Conservation (phyloP, 2,888 invertebrate genomes). For the Hyposoter dolosus region DNA sequence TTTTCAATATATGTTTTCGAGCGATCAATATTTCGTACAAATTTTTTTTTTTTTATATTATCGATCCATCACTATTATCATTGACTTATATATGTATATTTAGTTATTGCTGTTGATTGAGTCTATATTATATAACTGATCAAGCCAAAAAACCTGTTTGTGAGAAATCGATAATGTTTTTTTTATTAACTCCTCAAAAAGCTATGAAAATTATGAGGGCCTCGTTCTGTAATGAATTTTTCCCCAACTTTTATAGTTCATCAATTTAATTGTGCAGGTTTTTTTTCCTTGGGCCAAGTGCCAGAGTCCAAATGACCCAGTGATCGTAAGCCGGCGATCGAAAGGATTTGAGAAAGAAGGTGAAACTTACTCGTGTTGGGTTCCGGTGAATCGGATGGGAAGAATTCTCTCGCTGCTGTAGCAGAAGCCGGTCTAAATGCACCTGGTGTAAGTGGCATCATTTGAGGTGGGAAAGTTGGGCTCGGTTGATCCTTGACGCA, state of each 20-base stretch:
- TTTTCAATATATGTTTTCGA: neutral
- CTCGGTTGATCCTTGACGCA: slow-evolving; percentile 83
- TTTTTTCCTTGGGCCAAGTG: neutral
- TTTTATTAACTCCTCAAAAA: neutral
- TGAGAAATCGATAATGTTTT: neutral
- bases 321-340: neutral
- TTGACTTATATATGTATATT: neutral
- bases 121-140: neutral
- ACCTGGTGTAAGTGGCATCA: slow-evolving; percentile 83
- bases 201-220: neutral
- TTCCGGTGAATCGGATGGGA: slow-evolving; percentile 92
- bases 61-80: neutral
- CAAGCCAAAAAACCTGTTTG: neutral
- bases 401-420: slow-evolving; percentile 89
- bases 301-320: neutral
- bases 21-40: neutral
- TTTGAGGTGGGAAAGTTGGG: slow-evolving; percentile 81
- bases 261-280: too few species aligned
- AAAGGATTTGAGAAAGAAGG: neutral
- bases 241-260: neutral
- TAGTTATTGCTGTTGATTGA: neutral
- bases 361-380: slow-evolving; percentile 93
- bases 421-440: slow-evolving; percentile 84
- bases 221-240: neutral
- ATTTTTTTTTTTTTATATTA: neutral